A percentile compares a stretch with the other conserved stretches of the same genome.
phyloP scores from a whole-genome alignment of 2,113 vertebrate genomes.

The Sander vitreus region DNA sequence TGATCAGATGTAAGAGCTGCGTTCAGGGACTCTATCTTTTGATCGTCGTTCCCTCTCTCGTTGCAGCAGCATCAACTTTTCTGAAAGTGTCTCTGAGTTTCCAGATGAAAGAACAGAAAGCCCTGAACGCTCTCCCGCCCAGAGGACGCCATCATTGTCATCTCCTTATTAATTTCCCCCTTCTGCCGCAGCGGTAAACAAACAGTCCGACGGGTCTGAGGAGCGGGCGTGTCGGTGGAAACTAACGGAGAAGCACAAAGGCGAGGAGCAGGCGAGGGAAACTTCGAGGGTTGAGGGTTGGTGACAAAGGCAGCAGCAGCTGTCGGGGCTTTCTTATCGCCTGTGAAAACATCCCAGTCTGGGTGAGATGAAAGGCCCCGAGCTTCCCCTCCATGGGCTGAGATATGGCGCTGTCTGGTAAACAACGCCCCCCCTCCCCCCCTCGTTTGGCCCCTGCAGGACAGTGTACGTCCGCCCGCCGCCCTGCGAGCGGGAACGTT shows the following conservation, averaged over 20 bases:
- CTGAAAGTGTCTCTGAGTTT: conserved; percentile 22
- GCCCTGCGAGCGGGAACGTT: background rate
- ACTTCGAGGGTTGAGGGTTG: conserved; percentile 41
- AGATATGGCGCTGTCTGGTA: conserved; percentile 34
- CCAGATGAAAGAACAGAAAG: conserved; percentile 17
- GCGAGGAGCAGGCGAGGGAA: conserved; percentile 53
- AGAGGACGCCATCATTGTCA: conserved; percentile 45
- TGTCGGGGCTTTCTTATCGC: conserved; percentile 72
- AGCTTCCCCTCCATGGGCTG: conserved; percentile 42
- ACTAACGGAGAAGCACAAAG: conserved; percentile 56
- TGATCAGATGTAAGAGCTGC: background rate
- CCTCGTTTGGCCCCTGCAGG: conserved; percentile 51
- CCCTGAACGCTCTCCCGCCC: conserved; percentile 25
- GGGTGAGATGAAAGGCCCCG: conserved; percentile 70
- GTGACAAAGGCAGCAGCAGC: conserved; percentile 75
- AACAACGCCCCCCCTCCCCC: conserved; percentile 25
- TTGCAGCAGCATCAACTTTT: background rate
- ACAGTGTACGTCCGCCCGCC: conserved; percentile 7
- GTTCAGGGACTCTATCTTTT: background rate
- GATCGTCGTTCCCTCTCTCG: background rate
- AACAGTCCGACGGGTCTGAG: conserved; percentile 25
- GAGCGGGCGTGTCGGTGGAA: background rate
- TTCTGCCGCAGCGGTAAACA: conserved; percentile 69
- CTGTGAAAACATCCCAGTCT: conserved; percentile 69
- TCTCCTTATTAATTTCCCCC: conserved; percentile 63